A percentile compares a stretch with the other conserved stretches of the same genome.
Evolutionary conservation across 2,888 invertebrate genomes (phyloP).

Genomic region (Callyntrura sp.): DNA sequence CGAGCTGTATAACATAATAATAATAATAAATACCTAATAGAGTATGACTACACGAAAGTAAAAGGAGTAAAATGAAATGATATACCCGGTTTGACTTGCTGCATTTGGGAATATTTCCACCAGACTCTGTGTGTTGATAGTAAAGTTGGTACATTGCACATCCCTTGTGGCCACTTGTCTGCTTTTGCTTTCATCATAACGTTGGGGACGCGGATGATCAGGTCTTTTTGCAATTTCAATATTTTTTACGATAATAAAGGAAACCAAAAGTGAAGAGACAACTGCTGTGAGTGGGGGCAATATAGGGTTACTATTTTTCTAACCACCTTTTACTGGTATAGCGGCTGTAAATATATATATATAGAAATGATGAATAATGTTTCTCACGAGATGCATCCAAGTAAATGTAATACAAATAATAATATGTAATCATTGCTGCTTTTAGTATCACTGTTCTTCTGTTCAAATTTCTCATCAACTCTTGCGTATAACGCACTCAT

Average conservation of each 20-base stretch:
- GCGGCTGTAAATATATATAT: neutral
- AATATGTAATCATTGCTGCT: too few relatives aligned
- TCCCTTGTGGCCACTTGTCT: constrained; percentile 79
- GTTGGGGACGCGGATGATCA: neutral
- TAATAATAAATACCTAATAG: too few relatives aligned
- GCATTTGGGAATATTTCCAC: neutral
- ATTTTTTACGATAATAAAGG: constrained; percentile 11
- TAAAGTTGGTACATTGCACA: neutral
- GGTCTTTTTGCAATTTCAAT: constrained; percentile 50
- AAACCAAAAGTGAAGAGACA: constrained; percentile 24
- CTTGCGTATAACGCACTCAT: neutral
- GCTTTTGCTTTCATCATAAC: constrained; percentile 54
- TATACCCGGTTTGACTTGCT: neutral
- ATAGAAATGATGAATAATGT: constrained; percentile 30
- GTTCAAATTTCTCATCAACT: constrained; percentile 51
- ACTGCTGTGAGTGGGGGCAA: neutral
- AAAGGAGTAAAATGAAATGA: constrained; percentile 23
- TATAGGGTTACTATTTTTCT: neutral
- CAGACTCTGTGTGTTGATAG: neutral
- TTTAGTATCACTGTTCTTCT: neutral
- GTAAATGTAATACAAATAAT: neutral
- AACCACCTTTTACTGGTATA: too few relatives aligned
- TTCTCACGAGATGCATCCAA: constrained; percentile 69
- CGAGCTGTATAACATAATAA: constrained; percentile 40
- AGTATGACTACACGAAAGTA: neutral